A percentile compares a stretch with the other conserved stretches of the same genome.
Conservation (phyloP, 2,113 vertebrate species). For the Nothoprocta perdicaria region DNA sequence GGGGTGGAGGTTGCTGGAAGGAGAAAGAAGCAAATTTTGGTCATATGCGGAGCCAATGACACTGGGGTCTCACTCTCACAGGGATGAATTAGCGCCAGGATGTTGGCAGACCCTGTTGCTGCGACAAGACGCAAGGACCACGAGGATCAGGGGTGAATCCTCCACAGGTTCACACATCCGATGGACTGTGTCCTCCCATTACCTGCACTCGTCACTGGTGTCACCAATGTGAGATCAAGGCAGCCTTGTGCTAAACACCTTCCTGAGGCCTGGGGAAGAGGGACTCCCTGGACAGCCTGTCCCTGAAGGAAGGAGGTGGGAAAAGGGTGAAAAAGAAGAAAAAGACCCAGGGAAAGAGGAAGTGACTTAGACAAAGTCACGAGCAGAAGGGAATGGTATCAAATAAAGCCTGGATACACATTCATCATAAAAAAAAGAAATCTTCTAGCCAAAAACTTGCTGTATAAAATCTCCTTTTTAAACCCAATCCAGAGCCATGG, state of each 20-base stretch:
- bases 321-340: neutral
- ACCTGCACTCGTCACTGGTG: neutral
- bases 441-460: neutral
- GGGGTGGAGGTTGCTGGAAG: constrained; percentile 8
- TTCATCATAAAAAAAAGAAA: neutral
- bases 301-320: neutral
- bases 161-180: constrained; percentile 50
- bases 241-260: neutral
- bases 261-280: neutral
- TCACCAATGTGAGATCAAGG: neutral
- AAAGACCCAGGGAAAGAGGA: neutral
- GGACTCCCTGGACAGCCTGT: neutral
- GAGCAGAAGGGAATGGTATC: neutral
- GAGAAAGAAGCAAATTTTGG: neutral
- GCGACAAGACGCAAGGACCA: neutral
- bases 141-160: neutral
- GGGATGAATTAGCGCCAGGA: accelerated
- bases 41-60: neutral
- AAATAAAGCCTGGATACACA: neutral
- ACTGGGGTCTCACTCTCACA: accelerated
- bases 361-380: neutral
- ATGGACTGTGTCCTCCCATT: neutral
- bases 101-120: neutral
- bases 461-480: neutral
- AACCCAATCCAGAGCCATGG: neutral